Evolutionary conservation across 1,140 invertebrate species (phyloP).

Genomic region (Idris sp.): DNA sequence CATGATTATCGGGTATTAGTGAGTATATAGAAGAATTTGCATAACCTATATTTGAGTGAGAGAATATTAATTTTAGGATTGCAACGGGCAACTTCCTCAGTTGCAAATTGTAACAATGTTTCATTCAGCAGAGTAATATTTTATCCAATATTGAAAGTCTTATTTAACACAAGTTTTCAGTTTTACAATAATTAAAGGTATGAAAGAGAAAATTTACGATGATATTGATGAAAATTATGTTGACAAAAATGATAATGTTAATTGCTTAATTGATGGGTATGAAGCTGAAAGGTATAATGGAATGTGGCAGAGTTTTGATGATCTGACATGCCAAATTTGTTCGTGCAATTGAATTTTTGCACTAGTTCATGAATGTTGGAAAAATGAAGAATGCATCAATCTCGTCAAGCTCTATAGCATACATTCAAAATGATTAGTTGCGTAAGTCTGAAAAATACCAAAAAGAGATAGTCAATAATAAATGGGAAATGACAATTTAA

Average conservation of each 20-base stretch:
- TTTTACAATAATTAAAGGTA: no score
- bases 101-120: constrained; percentile 14
- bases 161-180: not conserved
- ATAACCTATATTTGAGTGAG: constrained; percentile 35
- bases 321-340: not conserved
- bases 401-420: constrained; percentile 17
- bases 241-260: no score
- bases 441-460: constrained; percentile 29
- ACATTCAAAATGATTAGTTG: constrained; percentile 35
- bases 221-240: no score
- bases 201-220: no score
- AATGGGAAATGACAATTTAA: constrained; percentile 15
- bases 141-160: constrained; percentile 15
- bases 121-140: constrained; percentile 11
- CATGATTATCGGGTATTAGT: constrained; percentile 44
- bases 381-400: constrained; percentile 37
- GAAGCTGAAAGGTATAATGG: not conserved
- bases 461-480: constrained; percentile 12
- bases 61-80: constrained; percentile 50
- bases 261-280: no score
- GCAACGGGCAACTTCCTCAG: constrained; percentile 8
- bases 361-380: constrained; percentile 12
- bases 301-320: constrained; percentile 6
- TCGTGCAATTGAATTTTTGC: constrained; percentile 25
- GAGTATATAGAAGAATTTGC: constrained; percentile 48